Percentiles rank a stretch among this genome's conserved stretches.
Conservation (phyloP, 2,113 vertebrate genomes). For the Sapajus apella region DNA sequence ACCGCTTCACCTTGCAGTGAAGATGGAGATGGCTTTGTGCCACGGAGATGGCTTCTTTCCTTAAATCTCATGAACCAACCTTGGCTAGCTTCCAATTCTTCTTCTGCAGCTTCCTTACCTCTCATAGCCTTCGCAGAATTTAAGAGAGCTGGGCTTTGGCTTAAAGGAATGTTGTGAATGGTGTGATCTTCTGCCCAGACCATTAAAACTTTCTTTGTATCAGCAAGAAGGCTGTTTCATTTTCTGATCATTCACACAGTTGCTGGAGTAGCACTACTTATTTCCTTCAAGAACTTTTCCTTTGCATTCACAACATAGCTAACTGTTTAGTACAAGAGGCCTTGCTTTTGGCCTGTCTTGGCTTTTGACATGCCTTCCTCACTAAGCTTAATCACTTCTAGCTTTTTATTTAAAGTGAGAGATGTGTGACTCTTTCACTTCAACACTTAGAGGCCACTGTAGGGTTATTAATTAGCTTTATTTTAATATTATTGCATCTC, state of each 20-base stretch:
- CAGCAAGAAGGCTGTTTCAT: not conserved
- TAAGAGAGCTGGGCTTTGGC: not conserved
- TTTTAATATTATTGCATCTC: not conserved
- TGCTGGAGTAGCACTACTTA: not conserved
- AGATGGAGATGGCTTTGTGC: not conserved
- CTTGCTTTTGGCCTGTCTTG: not conserved
- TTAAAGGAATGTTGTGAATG: not conserved
- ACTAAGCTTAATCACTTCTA: not conserved
- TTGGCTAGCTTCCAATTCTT: not conserved
- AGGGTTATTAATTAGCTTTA: not conserved
- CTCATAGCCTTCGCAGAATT: not conserved
- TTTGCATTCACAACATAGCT: not conserved
- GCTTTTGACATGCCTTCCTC: not conserved
- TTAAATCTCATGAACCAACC: not conserved
- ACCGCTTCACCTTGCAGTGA: not conserved
- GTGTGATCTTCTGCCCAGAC: not conserved
- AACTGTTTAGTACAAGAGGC: not conserved
- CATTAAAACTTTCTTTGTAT: not conserved
- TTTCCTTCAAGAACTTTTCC: not conserved
- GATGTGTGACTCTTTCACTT: not conserved
- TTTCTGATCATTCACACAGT: not conserved
- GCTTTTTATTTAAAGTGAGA: not conserved
- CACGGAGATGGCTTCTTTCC: not conserved
- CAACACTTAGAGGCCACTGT: not conserved
- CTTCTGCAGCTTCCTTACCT: not conserved